Conservation (phyloP, 2,113 vertebrate species). For the Tragelaphus imberbis region DNA sequence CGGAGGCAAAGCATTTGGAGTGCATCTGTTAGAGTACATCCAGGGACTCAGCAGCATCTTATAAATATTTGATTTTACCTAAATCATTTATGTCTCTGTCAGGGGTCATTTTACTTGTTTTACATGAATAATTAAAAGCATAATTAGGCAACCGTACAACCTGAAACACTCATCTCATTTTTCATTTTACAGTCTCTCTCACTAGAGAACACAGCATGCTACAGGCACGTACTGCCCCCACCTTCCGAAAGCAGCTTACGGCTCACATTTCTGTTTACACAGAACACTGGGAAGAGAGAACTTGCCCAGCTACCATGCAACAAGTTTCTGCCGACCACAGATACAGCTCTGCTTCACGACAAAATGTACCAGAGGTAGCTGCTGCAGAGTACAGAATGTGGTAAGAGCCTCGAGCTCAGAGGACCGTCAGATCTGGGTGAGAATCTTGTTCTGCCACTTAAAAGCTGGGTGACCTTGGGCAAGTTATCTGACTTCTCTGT, state of each 20-base stretch:
- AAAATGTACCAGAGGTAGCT: neutral
- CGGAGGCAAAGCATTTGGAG: slow-evolving; percentile 50
- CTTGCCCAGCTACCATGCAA: neutral
- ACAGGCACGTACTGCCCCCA: rapidly evolving
- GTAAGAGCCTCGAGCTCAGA: neutral
- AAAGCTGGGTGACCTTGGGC: too few relatives aligned
- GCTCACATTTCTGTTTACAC: neutral
- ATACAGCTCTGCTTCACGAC: neutral
- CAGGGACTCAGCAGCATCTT: slow-evolving; percentile 81
- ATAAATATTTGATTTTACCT: slow-evolving; percentile 87
- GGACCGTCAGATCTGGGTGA: neutral
- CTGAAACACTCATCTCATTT: slow-evolving; percentile 85
- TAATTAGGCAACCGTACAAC: slow-evolving; percentile 84
- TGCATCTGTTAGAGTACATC: slow-evolving; percentile 76
- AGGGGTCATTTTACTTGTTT: slow-evolving; percentile 92
- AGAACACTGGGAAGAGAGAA: rapidly evolving
- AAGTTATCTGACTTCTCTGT: neutral
- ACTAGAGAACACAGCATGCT: slow-evolving; percentile 1
- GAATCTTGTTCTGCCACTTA: neutral
- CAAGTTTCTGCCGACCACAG: neutral
- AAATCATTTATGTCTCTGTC: slow-evolving; percentile 89
- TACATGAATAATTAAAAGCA: slow-evolving; percentile 91
- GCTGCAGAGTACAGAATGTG: neutral
- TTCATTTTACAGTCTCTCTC: slow-evolving; percentile 81
- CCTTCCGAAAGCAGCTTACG: neutral